Percentiles rank a stretch among this genome's conserved stretches.
Conservation (phyloP, 1,140 invertebrate species). For the Anthonomus grandis region DNA sequence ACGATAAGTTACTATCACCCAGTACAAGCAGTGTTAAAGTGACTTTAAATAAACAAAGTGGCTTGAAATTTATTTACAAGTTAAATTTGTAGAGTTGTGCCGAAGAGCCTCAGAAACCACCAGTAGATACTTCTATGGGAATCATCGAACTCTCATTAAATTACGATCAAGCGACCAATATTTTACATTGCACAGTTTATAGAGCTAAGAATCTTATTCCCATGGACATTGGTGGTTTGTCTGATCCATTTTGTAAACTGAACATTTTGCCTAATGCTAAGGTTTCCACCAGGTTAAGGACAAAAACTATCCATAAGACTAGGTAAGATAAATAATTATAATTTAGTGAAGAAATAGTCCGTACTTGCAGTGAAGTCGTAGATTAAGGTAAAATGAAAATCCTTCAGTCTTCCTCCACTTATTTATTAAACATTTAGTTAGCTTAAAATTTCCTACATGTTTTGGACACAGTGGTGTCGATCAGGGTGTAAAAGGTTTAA, state of each 20-base stretch:
- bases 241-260: conserved; percentile 88
- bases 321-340: conserved; percentile 3
- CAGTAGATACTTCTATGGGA: conserved; percentile 53
- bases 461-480: too few relatives aligned
- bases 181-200: conserved; percentile 75
- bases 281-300: conserved; percentile 63
- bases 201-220: conserved; percentile 71
- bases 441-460: too few relatives aligned
- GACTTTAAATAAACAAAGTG: not conserved
- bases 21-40: conserved; percentile 39
- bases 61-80: not conserved
- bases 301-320: conserved; percentile 68
- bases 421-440: too few relatives aligned
- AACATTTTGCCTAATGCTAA: conserved; percentile 75
- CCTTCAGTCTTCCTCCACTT: too few relatives aligned
- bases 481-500: too few relatives aligned
- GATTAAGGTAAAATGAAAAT: too few relatives aligned
- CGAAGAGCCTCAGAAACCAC: conserved; percentile 18
- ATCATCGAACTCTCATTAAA: conserved; percentile 73
- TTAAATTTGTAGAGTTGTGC: not conserved
- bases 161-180: conserved; percentile 72
- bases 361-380: too few relatives aligned
- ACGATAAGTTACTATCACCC: conserved; percentile 40
- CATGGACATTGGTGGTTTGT: conserved; percentile 87
- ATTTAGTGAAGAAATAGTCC: too few relatives aligned